These are phyloP conservation scores for Lamprologus speciosus DNA, from an alignment of 2,113 vertebrate species.

Conservation along the genomic window DNA sequence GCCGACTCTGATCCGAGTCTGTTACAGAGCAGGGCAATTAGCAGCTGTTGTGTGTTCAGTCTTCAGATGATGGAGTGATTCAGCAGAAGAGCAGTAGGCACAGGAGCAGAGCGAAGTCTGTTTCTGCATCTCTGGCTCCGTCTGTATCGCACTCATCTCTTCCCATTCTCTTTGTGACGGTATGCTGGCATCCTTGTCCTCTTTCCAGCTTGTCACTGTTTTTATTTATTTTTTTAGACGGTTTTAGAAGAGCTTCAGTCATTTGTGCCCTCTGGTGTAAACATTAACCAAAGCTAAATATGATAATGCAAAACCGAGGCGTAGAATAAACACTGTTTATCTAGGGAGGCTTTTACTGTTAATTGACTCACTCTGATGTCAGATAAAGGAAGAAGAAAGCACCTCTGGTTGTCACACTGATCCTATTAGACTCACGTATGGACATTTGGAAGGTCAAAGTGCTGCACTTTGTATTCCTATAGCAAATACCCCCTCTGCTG, in stretches of 20 bases:
- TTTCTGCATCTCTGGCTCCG: slow-evolving; percentile 4
- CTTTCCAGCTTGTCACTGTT: background rate
- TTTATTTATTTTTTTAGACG: background rate
- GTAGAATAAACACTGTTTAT: background rate
- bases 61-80: slow-evolving; percentile 39
- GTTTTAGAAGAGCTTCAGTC: background rate
- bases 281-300: background rate
- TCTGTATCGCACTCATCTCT: background rate
- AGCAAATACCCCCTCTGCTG: slow-evolving; percentile 52
- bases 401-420: background rate
- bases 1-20: background rate
- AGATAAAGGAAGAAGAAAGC: background rate
- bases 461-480: background rate
- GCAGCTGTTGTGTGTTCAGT: slow-evolving; percentile 22
- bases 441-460: background rate
- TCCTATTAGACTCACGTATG: background rate
- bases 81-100: slow-evolving; percentile 8
- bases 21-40: background rate
- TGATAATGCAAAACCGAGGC: background rate
- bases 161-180: background rate
- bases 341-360: background rate
- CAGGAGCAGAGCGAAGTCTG: background rate
- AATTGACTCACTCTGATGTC: background rate
- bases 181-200: background rate
- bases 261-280: background rate